Conservation (phyloP, 2,113 vertebrate species). For the Pitta sordida region DNA sequence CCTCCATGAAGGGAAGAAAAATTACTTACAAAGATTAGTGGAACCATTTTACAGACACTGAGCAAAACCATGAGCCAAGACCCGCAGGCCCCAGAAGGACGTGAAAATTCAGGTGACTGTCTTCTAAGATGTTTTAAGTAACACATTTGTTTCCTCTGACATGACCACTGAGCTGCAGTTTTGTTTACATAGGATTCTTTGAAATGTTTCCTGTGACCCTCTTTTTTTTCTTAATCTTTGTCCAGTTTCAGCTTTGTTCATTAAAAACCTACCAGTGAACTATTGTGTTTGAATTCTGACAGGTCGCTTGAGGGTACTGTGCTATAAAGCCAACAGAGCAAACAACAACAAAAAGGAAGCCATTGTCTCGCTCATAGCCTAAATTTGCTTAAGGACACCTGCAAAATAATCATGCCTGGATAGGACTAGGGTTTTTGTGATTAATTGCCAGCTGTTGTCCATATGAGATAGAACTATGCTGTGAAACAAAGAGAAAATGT, state of each 20-base stretch:
- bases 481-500: background rate
- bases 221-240: background rate
- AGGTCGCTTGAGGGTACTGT: conserved; percentile 37
- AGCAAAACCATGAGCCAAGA: background rate
- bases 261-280: conserved; percentile 37
- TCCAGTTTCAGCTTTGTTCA: conserved; percentile 23
- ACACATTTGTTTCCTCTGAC: conserved; percentile 2
- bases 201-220: background rate
- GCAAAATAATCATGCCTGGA: conserved; percentile 47
- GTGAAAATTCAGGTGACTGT: background rate
- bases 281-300: conserved; percentile 42
- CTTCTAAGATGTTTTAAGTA: background rate
- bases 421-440: background rate
- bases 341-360: conserved; percentile 40
- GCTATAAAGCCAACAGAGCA: conserved; percentile 33
- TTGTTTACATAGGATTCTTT: background rate
- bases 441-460: conserved; percentile 19
- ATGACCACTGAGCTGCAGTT: background rate
- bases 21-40: background rate
- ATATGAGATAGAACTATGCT: background rate
- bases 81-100: background rate
- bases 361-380: conserved; percentile 51
- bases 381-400: conserved; percentile 40
- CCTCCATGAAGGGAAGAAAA: background rate
- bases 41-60: background rate